These are phyloP conservation scores for Danio albolineatus DNA, from an alignment of 2,797 vertebrate species.

Conservation along the genomic window DNA sequence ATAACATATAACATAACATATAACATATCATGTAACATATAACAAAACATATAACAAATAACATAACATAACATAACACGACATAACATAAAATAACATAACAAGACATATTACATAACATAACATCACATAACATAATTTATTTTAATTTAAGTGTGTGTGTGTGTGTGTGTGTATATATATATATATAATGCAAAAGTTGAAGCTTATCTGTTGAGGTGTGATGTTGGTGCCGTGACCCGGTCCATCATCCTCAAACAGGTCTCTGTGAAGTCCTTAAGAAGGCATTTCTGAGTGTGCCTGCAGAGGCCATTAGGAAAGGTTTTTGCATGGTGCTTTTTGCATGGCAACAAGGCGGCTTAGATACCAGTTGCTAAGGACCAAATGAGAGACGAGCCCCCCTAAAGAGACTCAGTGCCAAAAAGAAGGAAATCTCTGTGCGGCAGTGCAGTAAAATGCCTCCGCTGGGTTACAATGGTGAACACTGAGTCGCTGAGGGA, in stretches of 20 bases:
- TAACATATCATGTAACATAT: too few species aligned
- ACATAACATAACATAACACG: too few species aligned
- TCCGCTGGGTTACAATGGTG: constrained; percentile 57
- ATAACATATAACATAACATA: too few species aligned
- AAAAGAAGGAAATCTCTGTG: constrained; percentile 57
- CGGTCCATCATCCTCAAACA: background rate
- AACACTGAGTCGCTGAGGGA: constrained; percentile 45
- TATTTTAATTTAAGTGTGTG: too few species aligned
- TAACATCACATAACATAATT: too few species aligned
- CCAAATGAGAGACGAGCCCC: constrained; percentile 40
- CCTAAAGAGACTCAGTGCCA: constrained; percentile 50
- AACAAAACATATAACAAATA: too few species aligned
- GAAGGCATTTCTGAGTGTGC: constrained; percentile 10
- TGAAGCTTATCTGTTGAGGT: background rate
- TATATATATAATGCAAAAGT: background rate
- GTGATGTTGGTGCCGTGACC: background rate
- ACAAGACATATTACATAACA: too few species aligned
- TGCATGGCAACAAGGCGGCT: constrained; percentile 49
- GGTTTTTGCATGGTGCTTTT: constrained; percentile 50
- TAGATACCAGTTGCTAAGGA: constrained; percentile 61
- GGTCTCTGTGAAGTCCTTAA: background rate
- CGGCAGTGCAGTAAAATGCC: constrained; percentile 40
- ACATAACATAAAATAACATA: too few species aligned
- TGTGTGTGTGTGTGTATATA: too few species aligned
- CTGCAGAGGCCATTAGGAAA: constrained; percentile 42